These are phyloP conservation scores for Toxonevra muliebris DNA, from an alignment of 2,888 invertebrate species.

Conservation along the genomic window DNA sequence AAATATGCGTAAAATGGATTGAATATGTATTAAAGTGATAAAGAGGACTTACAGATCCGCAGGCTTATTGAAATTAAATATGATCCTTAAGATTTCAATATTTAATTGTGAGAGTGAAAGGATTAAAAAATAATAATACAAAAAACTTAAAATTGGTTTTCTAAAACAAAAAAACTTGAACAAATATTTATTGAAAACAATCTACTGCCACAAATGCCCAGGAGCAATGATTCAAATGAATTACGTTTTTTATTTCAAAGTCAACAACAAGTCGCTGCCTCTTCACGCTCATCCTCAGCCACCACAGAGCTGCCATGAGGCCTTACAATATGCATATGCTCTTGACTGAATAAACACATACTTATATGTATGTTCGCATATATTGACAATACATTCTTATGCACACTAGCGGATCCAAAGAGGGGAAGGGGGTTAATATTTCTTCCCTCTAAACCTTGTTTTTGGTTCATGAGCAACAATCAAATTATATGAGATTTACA, in stretches of 20 bases:
- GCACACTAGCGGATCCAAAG: too few species aligned
- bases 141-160: too few species aligned
- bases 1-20: too few species aligned
- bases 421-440: too few species aligned
- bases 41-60: not conserved
- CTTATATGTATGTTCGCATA: too few species aligned
- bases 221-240: conserved; percentile 7
- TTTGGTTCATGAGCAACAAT: too few species aligned
- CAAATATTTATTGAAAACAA: conserved; percentile 7
- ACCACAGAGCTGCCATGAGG: not conserved
- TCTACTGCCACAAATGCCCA: conserved; percentile 3
- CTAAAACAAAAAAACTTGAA: not conserved
- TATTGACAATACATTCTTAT: too few species aligned
- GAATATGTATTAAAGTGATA: too few species aligned
- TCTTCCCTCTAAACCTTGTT: too few species aligned
- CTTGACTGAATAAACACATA: not conserved
- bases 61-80: conserved; percentile 4
- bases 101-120: not conserved
- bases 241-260: not conserved
- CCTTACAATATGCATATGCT: not conserved
- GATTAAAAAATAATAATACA: not conserved
- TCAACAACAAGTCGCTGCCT: not conserved
- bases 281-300: not conserved
- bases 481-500: too few species aligned
- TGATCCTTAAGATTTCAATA: not conserved